Evolutionary conservation across 2,113 vertebrate species (phyloP).

Genomic region (Xiphorhynchus elegans): DNA sequence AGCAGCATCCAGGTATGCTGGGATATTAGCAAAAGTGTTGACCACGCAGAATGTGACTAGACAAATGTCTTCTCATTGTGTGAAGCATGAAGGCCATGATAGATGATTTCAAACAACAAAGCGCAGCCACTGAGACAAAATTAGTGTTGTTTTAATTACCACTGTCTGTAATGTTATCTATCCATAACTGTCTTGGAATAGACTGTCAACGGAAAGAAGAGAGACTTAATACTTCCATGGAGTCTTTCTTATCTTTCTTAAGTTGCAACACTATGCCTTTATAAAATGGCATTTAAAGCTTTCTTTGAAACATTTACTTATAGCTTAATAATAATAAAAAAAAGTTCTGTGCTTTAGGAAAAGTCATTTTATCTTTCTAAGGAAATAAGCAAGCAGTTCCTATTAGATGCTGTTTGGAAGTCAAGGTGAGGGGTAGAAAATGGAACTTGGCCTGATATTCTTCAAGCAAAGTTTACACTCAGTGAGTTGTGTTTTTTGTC

Average conservation of each 20-base stretch:
- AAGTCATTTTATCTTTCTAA: conserved; percentile 49
- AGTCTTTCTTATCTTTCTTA: conserved; percentile 8
- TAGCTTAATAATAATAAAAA: neutral
- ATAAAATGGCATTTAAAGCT: conserved; percentile 30
- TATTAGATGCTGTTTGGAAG: conserved; percentile 65
- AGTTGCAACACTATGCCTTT: neutral
- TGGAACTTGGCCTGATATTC: conserved; percentile 62
- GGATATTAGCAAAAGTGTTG: conserved; percentile 76
- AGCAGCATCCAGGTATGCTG: conserved; percentile 68
- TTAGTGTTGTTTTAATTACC: conserved; percentile 93
- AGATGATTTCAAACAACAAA: conserved; percentile 86
- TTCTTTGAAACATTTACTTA: conserved; percentile 35
- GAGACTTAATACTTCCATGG: conserved; percentile 2
- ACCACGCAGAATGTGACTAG: conserved; percentile 77
- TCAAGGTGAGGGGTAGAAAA: conserved; percentile 64
- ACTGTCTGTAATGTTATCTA: conserved; percentile 86
- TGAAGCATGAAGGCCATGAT: conserved; percentile 83
- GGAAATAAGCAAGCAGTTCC: conserved; percentile 21
- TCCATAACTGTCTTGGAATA: conserved; percentile 83
- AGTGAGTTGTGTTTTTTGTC: conserved; percentile 71
- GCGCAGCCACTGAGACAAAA: conserved; percentile 85
- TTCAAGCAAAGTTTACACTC: conserved; percentile 70
- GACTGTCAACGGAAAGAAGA: conserved; percentile 66
- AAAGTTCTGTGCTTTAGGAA: neutral
- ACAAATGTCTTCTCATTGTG: conserved; percentile 83